A percentile compares a stretch with the other conserved stretches of the same genome.
Conservation (phyloP, 2,888 invertebrate species). For the Sarcophaga carnaria region DNA sequence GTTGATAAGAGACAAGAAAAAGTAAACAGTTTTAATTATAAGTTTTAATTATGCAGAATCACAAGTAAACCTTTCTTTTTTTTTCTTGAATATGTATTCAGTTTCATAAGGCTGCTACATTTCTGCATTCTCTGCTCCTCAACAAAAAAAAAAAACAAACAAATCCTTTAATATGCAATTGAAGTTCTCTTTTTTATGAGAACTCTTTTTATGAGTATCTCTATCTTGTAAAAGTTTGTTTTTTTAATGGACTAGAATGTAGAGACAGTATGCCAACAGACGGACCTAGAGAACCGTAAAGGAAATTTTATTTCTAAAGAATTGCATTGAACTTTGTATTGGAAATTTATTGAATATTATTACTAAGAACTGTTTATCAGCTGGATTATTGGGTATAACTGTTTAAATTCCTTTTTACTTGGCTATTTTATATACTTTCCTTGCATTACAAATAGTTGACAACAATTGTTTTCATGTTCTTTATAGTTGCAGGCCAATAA, state of each 20-base stretch:
- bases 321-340: no score
- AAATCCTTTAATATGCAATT: not conserved
- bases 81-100: not conserved
- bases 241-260: not conserved
- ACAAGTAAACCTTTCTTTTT: not conserved
- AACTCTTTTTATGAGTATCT: slow-evolving; percentile 7
- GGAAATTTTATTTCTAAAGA: no score
- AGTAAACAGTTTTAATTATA: slow-evolving; percentile 30
- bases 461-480: slow-evolving; percentile 40
- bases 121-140: not conserved
- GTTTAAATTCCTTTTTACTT: no score
- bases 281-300: no score
- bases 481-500: slow-evolving; percentile 53
- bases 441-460: not conserved
- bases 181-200: not conserved
- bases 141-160: not conserved
- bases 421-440: not conserved
- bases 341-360: no score
- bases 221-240: slow-evolving; percentile 4
- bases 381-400: no score
- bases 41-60: slow-evolving; percentile 51
- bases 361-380: no score
- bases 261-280: not conserved
- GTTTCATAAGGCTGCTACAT: not conserved
- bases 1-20: not conserved